Conservation (phyloP, 2,888 invertebrate genomes). For the Philopedon plagiatum region DNA sequence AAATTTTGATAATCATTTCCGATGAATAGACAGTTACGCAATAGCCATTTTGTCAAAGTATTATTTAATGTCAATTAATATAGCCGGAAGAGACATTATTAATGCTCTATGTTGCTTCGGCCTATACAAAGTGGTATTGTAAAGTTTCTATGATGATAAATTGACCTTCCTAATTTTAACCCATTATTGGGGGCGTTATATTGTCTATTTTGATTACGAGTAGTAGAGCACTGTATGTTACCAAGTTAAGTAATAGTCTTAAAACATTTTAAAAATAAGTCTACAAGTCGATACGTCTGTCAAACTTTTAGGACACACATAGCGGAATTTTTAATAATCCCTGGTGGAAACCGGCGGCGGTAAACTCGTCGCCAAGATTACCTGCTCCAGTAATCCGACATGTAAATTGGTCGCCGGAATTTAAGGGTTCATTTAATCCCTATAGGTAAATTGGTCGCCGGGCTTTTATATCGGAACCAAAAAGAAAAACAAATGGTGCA, state of each 20-base stretch:
- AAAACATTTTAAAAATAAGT: background rate
- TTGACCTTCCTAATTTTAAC: slow-evolving; percentile 9
- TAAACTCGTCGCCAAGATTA: too few species aligned
- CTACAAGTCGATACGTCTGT: background rate
- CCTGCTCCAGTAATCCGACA: too few species aligned
- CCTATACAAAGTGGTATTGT: background rate
- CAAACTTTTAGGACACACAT: too few species aligned
- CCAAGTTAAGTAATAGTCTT: too few species aligned
- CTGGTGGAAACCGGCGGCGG: too few species aligned
- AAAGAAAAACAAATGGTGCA: too few species aligned
- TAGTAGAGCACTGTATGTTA: too few species aligned
- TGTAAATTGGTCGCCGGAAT: too few species aligned
- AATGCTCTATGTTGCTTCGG: background rate
- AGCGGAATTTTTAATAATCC: too few species aligned
- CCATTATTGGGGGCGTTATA: background rate
- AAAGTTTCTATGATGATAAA: slow-evolving; percentile 3
- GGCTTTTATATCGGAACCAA: too few species aligned
- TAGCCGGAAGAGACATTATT: slow-evolving; percentile 1
- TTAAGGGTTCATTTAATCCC: too few species aligned
- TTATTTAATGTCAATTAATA: slow-evolving; percentile 21
- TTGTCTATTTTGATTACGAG: background rate
- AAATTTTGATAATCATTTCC: background rate
- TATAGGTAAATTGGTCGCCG: too few species aligned
- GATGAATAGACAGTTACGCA: background rate
- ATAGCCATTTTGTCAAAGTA: slow-evolving; percentile 12